These are phyloP conservation scores for Andrena hattorfiana DNA, from an alignment of 2,888 invertebrate genomes.

Conservation along the genomic window DNA sequence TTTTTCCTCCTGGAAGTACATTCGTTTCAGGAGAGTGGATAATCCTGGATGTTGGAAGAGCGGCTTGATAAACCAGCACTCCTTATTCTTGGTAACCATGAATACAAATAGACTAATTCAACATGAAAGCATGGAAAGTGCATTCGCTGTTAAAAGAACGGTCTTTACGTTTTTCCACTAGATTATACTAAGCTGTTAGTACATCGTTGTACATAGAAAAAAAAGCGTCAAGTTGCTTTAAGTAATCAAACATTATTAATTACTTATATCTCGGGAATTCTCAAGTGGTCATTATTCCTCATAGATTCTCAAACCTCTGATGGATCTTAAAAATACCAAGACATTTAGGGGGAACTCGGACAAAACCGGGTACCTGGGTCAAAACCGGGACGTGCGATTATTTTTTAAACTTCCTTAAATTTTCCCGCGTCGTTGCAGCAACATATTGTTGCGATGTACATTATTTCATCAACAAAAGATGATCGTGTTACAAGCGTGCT, in stretches of 20 bases:
- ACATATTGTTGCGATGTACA: too few species aligned
- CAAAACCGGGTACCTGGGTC: too few species aligned
- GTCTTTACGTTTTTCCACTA: not conserved
- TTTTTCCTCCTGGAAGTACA: constrained; percentile 42
- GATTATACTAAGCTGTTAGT: not conserved
- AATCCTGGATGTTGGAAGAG: constrained; percentile 46
- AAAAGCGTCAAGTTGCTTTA: not conserved
- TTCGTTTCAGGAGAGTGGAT: constrained; percentile 46
- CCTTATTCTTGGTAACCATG: constrained; percentile 47
- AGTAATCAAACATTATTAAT: not conserved
- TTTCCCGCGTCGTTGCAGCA: too few species aligned
- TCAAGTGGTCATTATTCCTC: too few species aligned
- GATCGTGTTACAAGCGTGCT: too few species aligned
- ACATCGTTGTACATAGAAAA: not conserved
- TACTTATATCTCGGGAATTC: too few species aligned
- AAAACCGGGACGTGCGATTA: too few species aligned
- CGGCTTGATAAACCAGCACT: constrained; percentile 48
- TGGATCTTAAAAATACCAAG: too few species aligned
- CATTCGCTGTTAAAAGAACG: constrained; percentile 6
- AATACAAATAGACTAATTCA: constrained; percentile 56
- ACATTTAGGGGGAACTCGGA: too few species aligned
- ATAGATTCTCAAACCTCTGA: too few species aligned
- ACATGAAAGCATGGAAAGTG: constrained; percentile 10
- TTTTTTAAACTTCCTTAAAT: too few species aligned
- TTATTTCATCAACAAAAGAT: too few species aligned